Percentiles rank a stretch among this genome's conserved stretches.
Conservation (phyloP, 2,888 invertebrate genomes). For the Napeogenes inachia region DNA sequence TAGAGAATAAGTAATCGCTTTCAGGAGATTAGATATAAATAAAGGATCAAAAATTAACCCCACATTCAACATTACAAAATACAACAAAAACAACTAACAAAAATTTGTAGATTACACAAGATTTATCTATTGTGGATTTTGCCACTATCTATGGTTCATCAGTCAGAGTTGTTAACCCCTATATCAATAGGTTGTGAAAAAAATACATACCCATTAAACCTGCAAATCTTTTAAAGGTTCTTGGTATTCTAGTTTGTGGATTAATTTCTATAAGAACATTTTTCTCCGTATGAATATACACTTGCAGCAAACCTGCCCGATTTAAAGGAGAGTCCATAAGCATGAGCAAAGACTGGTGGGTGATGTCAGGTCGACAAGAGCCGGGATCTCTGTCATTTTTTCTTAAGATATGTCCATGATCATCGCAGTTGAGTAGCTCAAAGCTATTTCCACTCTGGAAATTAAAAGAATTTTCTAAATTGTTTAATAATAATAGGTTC, state of each 20-base stretch:
- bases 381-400: conserved; percentile 92
- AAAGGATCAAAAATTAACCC: no score
- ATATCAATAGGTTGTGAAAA: background rate
- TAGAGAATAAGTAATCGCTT: no score
- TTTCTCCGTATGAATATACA: conserved; percentile 93
- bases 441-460: conserved; percentile 89
- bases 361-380: conserved; percentile 95
- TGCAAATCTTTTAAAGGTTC: conserved; percentile 97
- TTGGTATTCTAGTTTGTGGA: conserved; percentile 97
- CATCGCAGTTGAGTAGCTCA: conserved; percentile 95
- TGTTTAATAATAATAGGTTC: no score
- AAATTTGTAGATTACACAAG: background rate
- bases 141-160: no score
- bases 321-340: conserved; percentile 98
- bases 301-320: conserved; percentile 96
- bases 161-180: background rate
- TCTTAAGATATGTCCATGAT: conserved; percentile 89
- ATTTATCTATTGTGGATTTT: no score
- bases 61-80: no score
- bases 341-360: conserved; percentile 98
- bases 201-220: conserved; percentile 90
- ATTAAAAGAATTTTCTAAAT: no score
- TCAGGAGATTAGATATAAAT: no score
- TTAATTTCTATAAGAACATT: conserved; percentile 97
- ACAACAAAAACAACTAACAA: no score